Base-by-base conservation (phyloP, 2,888 invertebrate genomes). In the Athalia circularis region DNA sequence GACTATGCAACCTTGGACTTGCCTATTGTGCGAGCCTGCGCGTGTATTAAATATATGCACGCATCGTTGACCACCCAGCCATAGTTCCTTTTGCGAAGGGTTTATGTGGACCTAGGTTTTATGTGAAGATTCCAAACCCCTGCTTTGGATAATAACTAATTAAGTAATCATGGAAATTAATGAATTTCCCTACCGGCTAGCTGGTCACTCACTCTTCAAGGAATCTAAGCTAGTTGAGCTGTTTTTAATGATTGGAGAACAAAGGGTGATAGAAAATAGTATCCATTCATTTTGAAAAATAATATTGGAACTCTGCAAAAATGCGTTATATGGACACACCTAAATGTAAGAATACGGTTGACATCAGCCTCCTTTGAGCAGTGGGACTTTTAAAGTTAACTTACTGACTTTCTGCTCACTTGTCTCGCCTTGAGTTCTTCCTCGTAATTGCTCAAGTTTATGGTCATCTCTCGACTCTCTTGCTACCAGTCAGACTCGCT, bases 21-120 rank as follows among this genome's bases (percentile, higher is more conserved):
- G 87, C 80, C 72, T 77, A 78, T 78, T 76, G 80, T 29, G 29
- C 29, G 29, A 29, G 29, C 74, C 13, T 4, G 7, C 54, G 79
- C 70, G 65, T 77, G 80, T 68, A 78, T 78, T 68, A 72, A 80
- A 81, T 81, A 79, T 29, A 29, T 29, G 29, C 79, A 81, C 72
- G 81, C 82, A 80, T 81, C 83, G 84, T 85, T 83, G 85, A 81
- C 84, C 86, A 88, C 86, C 88, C 88, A 87, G 84, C 87, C 88
- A 85, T 88, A 88, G 86, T 88, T 88, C 88, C 88, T 88, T 80
- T 68, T 77, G 76, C 79, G 65, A 45, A 70, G 68, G 78, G 62
- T 67, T 57, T 65, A 29, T 61, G 61, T 52, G 65, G 72, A 48
- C 68, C 11, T 68, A 70, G 59, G 45, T 50, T 64, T 29, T 2